A percentile compares a stretch with the other conserved stretches of the same genome.
Evolutionary conservation across 2,888 invertebrate species (phyloP).

Genomic region (Podabrus alpinus): DNA sequence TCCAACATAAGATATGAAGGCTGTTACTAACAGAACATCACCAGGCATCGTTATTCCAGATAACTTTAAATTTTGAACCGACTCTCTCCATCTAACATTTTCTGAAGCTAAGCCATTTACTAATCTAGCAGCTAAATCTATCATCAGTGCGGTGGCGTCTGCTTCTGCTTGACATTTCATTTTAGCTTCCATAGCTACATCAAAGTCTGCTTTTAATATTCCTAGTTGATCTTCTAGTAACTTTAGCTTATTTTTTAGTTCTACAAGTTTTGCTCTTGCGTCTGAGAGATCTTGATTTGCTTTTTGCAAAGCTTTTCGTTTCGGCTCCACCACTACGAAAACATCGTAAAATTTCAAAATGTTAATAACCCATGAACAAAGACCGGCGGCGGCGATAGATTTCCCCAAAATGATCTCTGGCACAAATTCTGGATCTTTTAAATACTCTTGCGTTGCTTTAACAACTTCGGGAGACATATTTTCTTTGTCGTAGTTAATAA

Average conservation of each 20-base stretch:
- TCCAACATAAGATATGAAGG: conserved; percentile 94
- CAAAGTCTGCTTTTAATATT: conserved; percentile 79
- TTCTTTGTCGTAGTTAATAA: conserved; percentile 90
- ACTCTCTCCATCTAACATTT: conserved; percentile 79
- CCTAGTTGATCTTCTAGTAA: conserved; percentile 78
- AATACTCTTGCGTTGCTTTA: conserved; percentile 71
- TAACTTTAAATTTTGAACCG: conserved; percentile 63
- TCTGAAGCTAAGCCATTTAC: conserved; percentile 93
- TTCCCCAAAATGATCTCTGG: conserved; percentile 83
- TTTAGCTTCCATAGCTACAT: conserved; percentile 83
- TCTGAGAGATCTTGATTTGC: conserved; percentile 84
- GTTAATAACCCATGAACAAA: conserved; percentile 95
- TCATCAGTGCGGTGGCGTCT: conserved; percentile 85
- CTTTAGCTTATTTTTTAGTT: conserved; percentile 74
- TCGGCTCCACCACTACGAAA: conserved; percentile 90
- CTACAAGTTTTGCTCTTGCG: conserved; percentile 78
- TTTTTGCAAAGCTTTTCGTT: conserved; percentile 80
- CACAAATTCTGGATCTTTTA: conserved; percentile 77
- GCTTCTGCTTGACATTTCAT: conserved; percentile 91
- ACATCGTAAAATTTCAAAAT: conserved; percentile 88
- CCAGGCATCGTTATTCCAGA: conserved; percentile 84
- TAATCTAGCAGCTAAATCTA: conserved; percentile 88
- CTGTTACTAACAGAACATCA: conserved; percentile 84
- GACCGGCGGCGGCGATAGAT: conserved; percentile 90
- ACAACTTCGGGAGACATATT: conserved; percentile 87